Conservation (phyloP, 2,797 vertebrate genomes). For the Lepidocolaptes lacrymiger region DNA sequence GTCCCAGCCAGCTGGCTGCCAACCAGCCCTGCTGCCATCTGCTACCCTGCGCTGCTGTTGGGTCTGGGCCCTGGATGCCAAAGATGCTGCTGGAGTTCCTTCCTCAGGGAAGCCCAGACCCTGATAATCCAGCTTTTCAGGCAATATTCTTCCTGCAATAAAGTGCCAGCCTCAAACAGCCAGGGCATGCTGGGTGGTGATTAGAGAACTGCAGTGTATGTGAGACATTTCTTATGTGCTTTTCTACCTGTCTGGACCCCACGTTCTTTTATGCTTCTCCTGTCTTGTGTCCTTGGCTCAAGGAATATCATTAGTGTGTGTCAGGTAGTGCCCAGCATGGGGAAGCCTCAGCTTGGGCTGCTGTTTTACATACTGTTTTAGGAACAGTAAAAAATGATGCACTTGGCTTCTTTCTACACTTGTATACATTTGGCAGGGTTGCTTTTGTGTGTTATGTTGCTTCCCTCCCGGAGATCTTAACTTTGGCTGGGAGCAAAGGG, state of each 20-base stretch:
- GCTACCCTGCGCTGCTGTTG: neutral
- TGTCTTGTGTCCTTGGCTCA: neutral
- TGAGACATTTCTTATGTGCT: neutral
- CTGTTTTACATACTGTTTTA: neutral
- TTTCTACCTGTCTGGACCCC: neutral
- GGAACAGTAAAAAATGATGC: neutral
- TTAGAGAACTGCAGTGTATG: neutral
- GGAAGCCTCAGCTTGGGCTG: neutral
- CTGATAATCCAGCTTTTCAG: neutral
- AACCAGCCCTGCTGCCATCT: slow-evolving; percentile 54
- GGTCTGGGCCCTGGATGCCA: slow-evolving; percentile 5
- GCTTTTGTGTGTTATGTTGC: neutral
- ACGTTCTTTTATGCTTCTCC: neutral
- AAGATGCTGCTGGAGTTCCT: neutral
- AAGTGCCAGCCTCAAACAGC: neutral
- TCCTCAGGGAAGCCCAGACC: slow-evolving; percentile 38
- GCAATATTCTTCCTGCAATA: neutral
- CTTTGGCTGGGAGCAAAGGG: slow-evolving; percentile 6
- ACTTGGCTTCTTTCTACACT: neutral
- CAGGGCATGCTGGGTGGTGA: neutral
- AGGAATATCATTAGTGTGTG: neutral
- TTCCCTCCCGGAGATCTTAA: neutral
- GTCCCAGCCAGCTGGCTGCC: slow-evolving; percentile 45
- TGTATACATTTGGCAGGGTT: neutral
- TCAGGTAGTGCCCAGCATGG: neutral